A percentile compares a stretch with the other conserved stretches of the same genome.
Conservation (phyloP, 2,797 vertebrate species). For the Clarias laeviceps region DNA sequence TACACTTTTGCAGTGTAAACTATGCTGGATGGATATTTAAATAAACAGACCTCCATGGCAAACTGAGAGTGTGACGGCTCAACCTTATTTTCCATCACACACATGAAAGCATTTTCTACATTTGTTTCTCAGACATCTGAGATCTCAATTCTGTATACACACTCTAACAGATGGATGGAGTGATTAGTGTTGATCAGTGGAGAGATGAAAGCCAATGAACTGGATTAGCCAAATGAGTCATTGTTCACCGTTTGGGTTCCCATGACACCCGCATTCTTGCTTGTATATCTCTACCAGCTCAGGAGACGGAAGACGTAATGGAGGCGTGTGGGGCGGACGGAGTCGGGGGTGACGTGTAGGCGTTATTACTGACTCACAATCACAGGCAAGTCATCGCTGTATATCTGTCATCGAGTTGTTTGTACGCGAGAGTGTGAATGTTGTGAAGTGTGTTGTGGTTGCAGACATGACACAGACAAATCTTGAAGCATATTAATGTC, state of each 20-base stretch:
- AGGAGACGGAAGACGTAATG: conserved; percentile 60
- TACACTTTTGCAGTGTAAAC: not conserved
- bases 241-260: conserved; percentile 58
- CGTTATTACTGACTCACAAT: conserved; percentile 63
- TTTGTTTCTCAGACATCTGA: not conserved
- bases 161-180: not conserved
- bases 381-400: not conserved
- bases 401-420: conserved; percentile 17
- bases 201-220: not conserved
- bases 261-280: conserved; percentile 54
- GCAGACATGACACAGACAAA: not conserved
- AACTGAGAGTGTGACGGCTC: not conserved
- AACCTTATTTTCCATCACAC: not conserved
- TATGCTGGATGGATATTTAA: not conserved
- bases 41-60: not conserved
- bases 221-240: conserved; percentile 64
- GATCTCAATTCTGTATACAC: not conserved
- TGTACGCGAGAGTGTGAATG: too few species aligned
- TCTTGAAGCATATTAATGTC: not conserved
- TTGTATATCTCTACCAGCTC: conserved; percentile 59
- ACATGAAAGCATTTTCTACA: not conserved
- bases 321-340: conserved; percentile 57
- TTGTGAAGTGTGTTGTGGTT: not conserved
- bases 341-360: conserved; percentile 57
- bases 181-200: not conserved